A percentile compares a stretch with the other conserved stretches of the same genome.
These are phyloP conservation scores for Cyclura pinguis DNA, from an alignment of 2,797 vertebrate genomes.

Conservation along the genomic window DNA sequence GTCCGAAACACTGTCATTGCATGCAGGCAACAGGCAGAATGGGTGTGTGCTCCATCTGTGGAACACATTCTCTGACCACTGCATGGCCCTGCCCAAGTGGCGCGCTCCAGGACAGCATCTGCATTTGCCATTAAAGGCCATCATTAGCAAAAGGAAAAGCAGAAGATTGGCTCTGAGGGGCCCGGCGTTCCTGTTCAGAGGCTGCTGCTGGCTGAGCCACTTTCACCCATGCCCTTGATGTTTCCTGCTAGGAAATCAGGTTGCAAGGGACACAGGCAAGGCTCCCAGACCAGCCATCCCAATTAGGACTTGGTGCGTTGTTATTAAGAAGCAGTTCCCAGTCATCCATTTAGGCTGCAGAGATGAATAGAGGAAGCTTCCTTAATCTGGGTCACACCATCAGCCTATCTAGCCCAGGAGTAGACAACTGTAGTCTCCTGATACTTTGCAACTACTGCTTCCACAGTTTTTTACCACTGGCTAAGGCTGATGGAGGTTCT, in stretches of 20 bases:
- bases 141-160: constrained; percentile 21
- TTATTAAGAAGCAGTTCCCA: not conserved
- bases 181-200: constrained; percentile 22
- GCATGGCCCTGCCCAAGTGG: not conserved
- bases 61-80: constrained; percentile 1
- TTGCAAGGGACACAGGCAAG: constrained; percentile 5
- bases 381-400: not conserved
- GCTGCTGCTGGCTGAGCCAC: not conserved
- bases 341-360: not conserved
- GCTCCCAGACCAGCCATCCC: not conserved
- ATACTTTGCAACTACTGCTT: too few species aligned
- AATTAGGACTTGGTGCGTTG: not conserved
- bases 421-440: too few species aligned
- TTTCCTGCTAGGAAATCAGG: constrained; percentile 37
- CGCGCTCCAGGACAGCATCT: constrained; percentile 22
- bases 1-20: not conserved
- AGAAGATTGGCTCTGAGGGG: not conserved
- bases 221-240: not conserved
- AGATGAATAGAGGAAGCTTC: not conserved
- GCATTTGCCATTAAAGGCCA: constrained; percentile 37
- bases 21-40: not conserved
- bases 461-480: too few species aligned
- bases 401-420: too few species aligned
- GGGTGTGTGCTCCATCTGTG: constrained; percentile 15
- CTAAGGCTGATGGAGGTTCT: too few species aligned